These are phyloP conservation scores for Tyria jacobaeae DNA, from an alignment of 2,888 invertebrate genomes.

Conservation along the genomic window DNA sequence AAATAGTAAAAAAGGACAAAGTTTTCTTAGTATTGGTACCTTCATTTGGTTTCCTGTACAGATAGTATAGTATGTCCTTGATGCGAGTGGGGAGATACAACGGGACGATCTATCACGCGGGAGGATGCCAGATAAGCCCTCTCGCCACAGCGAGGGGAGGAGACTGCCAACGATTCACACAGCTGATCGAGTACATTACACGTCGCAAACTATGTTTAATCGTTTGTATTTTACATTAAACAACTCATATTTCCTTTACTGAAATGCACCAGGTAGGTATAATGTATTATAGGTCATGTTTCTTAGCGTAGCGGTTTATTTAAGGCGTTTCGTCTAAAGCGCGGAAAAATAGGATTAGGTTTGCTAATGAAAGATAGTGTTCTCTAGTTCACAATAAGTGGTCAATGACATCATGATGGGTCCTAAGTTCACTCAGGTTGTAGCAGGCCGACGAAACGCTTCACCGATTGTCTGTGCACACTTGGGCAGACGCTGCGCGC, in stretches of 20 bases:
- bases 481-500: slow-evolving; percentile 81
- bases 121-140: slow-evolving; percentile 73
- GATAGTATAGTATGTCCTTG: slow-evolving; percentile 58
- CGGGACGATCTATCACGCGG: slow-evolving; percentile 75
- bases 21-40: background rate
- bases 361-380: slow-evolving; percentile 19
- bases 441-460: slow-evolving; percentile 75
- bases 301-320: background rate
- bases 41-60: slow-evolving; percentile 25
- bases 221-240: slow-evolving; percentile 36
- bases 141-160: slow-evolving; percentile 46
- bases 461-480: slow-evolving; percentile 79
- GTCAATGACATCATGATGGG: slow-evolving; percentile 73
- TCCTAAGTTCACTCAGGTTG: slow-evolving; percentile 76
- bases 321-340: too few relatives aligned
- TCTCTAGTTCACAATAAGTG: slow-evolving; percentile 48
- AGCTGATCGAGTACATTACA: slow-evolving; percentile 64
- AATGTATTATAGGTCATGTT: background rate
- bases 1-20: slow-evolving; percentile 6
- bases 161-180: slow-evolving; percentile 52
- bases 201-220: slow-evolving; percentile 50
- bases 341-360: background rate
- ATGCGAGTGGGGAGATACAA: slow-evolving; percentile 69
- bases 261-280: slow-evolving; percentile 14
- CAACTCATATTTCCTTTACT: slow-evolving; percentile 39